Percentiles rank a stretch among this genome's conserved stretches.
phyloP scores from a whole-genome alignment of 35 echinoderm and acorn worm genomes.

The Diadema setosum region DNA sequence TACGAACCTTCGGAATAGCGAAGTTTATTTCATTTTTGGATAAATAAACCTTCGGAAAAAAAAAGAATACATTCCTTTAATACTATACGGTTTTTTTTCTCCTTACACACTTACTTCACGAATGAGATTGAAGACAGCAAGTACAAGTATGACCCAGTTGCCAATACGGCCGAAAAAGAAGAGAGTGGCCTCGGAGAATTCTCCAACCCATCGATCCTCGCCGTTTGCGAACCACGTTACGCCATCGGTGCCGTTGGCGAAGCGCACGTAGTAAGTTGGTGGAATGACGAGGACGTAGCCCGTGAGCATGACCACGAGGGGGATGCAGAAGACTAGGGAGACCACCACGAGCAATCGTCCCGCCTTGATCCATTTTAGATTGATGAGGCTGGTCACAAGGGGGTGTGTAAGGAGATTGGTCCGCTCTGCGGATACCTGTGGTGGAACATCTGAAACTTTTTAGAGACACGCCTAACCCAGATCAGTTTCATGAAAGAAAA shows the following conservation, averaged over 20 bases:
- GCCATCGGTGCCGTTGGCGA: background rate
- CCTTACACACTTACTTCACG: too few species aligned
- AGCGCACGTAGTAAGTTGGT: slow-evolving; percentile 59
- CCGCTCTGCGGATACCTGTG: slow-evolving; percentile 70
- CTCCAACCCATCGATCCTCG: slow-evolving; percentile 37
- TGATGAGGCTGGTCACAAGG: slow-evolving; percentile 76
- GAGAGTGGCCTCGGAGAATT: background rate
- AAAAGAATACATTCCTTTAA: too few species aligned
- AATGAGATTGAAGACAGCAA: slow-evolving; percentile 67
- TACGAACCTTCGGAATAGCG: too few species aligned
- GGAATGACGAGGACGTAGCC: slow-evolving; percentile 83
- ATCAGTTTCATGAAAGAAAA: too few species aligned
- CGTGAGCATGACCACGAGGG: slow-evolving; percentile 76
- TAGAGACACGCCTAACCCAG: background rate
- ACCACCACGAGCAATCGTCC: slow-evolving; percentile 75
- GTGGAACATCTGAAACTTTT: background rate
- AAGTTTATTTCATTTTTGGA: too few species aligned
- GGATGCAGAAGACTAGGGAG: slow-evolving; percentile 63
- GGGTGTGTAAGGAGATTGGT: slow-evolving; percentile 81
- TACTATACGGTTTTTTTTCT: too few species aligned
- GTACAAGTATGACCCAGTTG: slow-evolving; percentile 69
- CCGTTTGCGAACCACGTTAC: slow-evolving; percentile 61
- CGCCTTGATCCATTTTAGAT: slow-evolving; percentile 84
- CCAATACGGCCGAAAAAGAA: slow-evolving; percentile 77
- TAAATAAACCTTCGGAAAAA: too few species aligned